Base-by-base conservation (phyloP, 2,888 invertebrate genomes). In the Plagiodera versicolora region DNA sequence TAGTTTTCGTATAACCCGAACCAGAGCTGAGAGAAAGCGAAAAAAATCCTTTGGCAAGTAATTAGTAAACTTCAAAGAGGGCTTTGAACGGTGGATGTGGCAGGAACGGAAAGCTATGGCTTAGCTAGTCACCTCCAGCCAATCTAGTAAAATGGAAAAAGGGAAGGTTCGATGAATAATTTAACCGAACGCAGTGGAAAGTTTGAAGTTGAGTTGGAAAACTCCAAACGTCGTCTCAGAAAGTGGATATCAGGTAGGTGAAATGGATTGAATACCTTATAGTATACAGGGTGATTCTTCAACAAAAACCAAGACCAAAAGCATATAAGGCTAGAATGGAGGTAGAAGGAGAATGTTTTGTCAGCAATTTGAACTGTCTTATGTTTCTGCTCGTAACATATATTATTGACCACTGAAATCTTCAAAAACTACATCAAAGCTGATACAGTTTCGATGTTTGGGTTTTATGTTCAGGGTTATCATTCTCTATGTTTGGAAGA, bases 101-200 rank as follows among this genome's bases (percentile, higher is more conserved):
- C 24, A 20, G 52, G 52, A 53, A 51, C 47, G 63, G 35, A 58
- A 61, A 47, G 56, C 62, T 58, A 55, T 58, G 61, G 49, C 56
- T 58, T 62, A 60, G 63, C 58, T 67, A 65, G 67, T 67, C 67
- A 67, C 67, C 67, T 65, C 60, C 67, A 65, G 60, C 59, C 61
- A 65, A 61, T 59, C 56, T 58, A 63, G 57, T 51, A 60, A 58
- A 60, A 53, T 53, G 44, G 16, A 53, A 53, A 53, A 44, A 44
- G 45, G 19, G 20, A 52, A 20, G 35, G 14, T 35, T 51, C 39
- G 52, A 17, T 52, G 52, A 35, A 52, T 52, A 52, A 52, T 52
- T 52, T 20, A 35, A n/a, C n/a, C 18, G 10, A 1, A 18, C 14
- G 20, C 52, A 52, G 52, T 52, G 52, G 18, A 30, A 35, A 32